Base-by-base conservation (phyloP, 2,797 vertebrate species). In the Clarias laeviceps region DNA sequence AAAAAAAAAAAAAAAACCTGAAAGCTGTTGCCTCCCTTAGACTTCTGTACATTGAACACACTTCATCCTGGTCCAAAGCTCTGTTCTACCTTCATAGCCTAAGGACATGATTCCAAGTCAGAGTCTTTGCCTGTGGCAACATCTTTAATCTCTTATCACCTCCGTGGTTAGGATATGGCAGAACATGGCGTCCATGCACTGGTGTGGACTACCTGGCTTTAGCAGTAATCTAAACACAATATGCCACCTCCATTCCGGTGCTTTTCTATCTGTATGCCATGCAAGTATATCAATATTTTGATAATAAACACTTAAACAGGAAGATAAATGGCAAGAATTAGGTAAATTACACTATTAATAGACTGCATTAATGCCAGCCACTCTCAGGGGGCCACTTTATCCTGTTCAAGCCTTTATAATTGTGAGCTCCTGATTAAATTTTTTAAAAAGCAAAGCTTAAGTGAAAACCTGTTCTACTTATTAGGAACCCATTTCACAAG, bases 401-500 rank as follows among this genome's bases (percentile, higher is more conserved):
- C 65, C 79, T 73, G 32, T 73, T 81, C 65, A 87, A 76, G 85
- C 77, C 76, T 87, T 83, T 89, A 50, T 50, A 91, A 92, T 90
- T 89, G 86, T 87, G 72, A 86, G 90, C 88, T 77, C 69, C 73
- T 72, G 85, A 88, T 89, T 89, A 66, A 81, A 90, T 91, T 91
- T 77, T 80, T 80, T 12, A 87, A 32, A 89, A 91, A 91, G 87
- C 56, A 50, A 80, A 27, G 84, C 86, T 88, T 88, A 92, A 90
- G 89, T 89, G 72, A 91, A 90, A 87, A 69, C 88, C 88, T 89
- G 82, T 90, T 91, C 84, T 85, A 84, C 88, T 89, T 92, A 90
- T 91, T 92, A 90, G 85, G 87, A 88, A 88, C 81, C 87, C 80
- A 74, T 92, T 91, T 92, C 85, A 84, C 89, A 88, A 88, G 88